phyloP scores from a whole-genome alignment of 2,797 vertebrate species.

The Nannoperca australis region DNA sequence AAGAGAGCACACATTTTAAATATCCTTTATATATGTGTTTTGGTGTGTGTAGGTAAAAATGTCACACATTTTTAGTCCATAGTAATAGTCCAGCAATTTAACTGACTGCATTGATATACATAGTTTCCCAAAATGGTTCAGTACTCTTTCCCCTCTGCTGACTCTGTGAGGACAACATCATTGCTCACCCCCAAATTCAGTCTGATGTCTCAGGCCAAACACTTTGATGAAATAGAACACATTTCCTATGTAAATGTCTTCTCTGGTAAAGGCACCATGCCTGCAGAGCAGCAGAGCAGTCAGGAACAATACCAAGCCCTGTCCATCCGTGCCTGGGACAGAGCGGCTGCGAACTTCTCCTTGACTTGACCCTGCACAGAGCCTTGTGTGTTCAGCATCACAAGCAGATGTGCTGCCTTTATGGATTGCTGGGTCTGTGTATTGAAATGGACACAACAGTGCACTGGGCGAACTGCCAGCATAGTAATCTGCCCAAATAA shows the following conservation, averaged over 20 bases:
- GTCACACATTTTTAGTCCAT: not conserved
- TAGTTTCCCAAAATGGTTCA: not conserved
- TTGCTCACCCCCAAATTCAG: slow-evolving; percentile 45
- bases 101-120: slow-evolving; percentile 7
- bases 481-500: slow-evolving; percentile 65
- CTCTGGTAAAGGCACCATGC: slow-evolving; percentile 46
- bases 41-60: not conserved
- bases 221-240: slow-evolving; percentile 53
- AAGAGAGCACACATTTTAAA: not conserved
- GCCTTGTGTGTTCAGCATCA: slow-evolving; percentile 77
- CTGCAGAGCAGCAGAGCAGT: slow-evolving; percentile 59
- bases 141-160: slow-evolving; percentile 5
- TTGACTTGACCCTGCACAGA: slow-evolving; percentile 75
- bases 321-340: slow-evolving; percentile 61
- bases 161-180: slow-evolving; percentile 44
- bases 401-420: slow-evolving; percentile 75
- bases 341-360: slow-evolving; percentile 64
- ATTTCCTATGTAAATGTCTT: slow-evolving; percentile 69
- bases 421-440: slow-evolving; percentile 55
- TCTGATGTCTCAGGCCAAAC: slow-evolving; percentile 37
- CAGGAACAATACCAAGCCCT: slow-evolving; percentile 65
- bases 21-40: not conserved
- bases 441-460: slow-evolving; percentile 63
- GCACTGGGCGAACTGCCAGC: slow-evolving; percentile 57
- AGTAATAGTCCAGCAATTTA: not conserved